A percentile compares a stretch with the other conserved stretches of the same genome.
Evolutionary conservation across 2,113 vertebrate species (phyloP).

Genomic region (Heteronetta atricapilla): DNA sequence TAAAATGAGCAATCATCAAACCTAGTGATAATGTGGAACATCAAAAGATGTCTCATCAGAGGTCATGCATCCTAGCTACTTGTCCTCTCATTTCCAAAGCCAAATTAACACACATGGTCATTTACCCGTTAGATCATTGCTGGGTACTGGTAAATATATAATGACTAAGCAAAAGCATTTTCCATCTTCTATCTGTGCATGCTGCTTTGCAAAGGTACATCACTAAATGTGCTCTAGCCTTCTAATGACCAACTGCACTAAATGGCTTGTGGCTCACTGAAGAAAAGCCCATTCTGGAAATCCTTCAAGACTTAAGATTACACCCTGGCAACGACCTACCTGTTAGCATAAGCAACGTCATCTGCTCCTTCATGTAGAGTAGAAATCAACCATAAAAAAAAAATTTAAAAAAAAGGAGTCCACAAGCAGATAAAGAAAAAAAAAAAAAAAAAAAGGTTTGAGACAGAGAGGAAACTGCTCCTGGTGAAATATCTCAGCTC

Average conservation of each 20-base stretch:
- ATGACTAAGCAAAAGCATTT: conserved; percentile 3
- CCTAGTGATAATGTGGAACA: background rate
- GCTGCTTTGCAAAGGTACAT: background rate
- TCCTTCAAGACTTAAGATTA: background rate
- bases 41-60: conserved; percentile 18
- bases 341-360: background rate
- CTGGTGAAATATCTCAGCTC: background rate
- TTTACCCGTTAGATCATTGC: background rate
- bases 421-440: no score
- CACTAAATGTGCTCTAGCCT: background rate
- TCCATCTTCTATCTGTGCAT: background rate
- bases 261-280: background rate
- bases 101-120: conserved; percentile 37
- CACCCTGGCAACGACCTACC: accelerated
- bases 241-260: background rate
- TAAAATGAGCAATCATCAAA: conserved; percentile 10
- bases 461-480: background rate
- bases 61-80: background rate
- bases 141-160: background rate
- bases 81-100: conserved; percentile 12
- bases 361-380: background rate
- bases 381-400: background rate
- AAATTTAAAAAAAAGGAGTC: background rate
- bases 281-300: background rate
- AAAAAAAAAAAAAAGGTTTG: background rate